phyloP scores from a whole-genome alignment of 1,140 invertebrate genomes.

The Mya arenaria region DNA sequence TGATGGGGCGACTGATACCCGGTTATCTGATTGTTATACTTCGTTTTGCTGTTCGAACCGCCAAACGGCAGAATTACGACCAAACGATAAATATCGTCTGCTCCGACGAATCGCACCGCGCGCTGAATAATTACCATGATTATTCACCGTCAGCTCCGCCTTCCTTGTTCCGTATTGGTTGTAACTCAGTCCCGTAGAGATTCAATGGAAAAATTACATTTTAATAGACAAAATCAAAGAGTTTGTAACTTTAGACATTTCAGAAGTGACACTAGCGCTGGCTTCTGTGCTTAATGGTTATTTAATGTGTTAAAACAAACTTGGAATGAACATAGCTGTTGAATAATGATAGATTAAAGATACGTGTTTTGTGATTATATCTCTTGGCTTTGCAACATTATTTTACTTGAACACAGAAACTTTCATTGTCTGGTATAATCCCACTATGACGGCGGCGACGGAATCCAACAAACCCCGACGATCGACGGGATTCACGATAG shows the following conservation, averaged over 20 bases:
- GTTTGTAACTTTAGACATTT: conserved; percentile 46
- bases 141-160: conserved; percentile 17
- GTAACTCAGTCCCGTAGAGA: background rate
- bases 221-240: conserved; percentile 46
- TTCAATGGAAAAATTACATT: conserved; percentile 40
- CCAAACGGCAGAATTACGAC: too few relatives aligned
- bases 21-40: conserved; percentile 27
- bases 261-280: background rate
- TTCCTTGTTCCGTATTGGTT: conserved; percentile 7
- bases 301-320: background rate
- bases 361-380: too few relatives aligned
- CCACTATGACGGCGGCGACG: conserved; percentile 23
- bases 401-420: too few relatives aligned
- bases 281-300: conserved; percentile 1
- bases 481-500: conserved; percentile 51
- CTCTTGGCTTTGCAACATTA: too few relatives aligned
- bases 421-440: too few relatives aligned
- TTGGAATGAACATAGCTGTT: too few relatives aligned
- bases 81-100: too few relatives aligned
- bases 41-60: background rate
- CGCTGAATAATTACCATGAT: background rate
- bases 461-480: background rate
- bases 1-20: conserved; percentile 23
- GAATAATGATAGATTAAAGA: too few relatives aligned
- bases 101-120: conserved; percentile 26